Conservation (phyloP, 2,113 vertebrate genomes). For the Dermatemys mawii region DNA sequence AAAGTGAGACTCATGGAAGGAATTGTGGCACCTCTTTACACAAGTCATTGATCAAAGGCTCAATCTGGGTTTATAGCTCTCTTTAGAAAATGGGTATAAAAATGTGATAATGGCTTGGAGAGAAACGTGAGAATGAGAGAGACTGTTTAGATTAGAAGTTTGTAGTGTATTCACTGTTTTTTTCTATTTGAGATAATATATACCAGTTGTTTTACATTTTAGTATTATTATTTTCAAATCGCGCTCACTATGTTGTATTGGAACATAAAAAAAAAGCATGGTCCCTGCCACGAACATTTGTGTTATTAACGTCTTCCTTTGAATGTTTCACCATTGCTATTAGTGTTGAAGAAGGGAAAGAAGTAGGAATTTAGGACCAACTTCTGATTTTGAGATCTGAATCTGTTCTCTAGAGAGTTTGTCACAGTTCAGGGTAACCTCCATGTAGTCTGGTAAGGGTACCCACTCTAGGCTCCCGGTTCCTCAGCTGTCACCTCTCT, state of each 20-base stretch:
- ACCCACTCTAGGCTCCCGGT: too few species aligned
- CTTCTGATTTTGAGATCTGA: not conserved
- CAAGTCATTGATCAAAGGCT: not conserved
- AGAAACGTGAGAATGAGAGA: not conserved
- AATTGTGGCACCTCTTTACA: not conserved
- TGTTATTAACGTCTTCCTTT: not conserved
- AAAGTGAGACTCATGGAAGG: not conserved
- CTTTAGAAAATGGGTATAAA: not conserved
- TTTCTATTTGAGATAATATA: not conserved
- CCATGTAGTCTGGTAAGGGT: too few species aligned
- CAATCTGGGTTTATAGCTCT: not conserved
- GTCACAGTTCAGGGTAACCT: not conserved
- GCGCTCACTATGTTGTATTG: not conserved
- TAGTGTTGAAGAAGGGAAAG: accelerated
- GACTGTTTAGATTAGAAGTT: not conserved
- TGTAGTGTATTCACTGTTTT: not conserved
- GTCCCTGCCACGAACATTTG: not conserved
- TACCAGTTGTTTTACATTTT: not conserved
- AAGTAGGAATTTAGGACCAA: not conserved
- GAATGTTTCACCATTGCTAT: not conserved
- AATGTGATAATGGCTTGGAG: not conserved
- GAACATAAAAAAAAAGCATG: not conserved
- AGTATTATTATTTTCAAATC: not conserved
- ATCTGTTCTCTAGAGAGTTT: not conserved
- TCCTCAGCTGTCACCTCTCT: too few species aligned